phyloP scores from a whole-genome alignment of 1,140 invertebrate genomes.

The Eupeodes corollae region DNA sequence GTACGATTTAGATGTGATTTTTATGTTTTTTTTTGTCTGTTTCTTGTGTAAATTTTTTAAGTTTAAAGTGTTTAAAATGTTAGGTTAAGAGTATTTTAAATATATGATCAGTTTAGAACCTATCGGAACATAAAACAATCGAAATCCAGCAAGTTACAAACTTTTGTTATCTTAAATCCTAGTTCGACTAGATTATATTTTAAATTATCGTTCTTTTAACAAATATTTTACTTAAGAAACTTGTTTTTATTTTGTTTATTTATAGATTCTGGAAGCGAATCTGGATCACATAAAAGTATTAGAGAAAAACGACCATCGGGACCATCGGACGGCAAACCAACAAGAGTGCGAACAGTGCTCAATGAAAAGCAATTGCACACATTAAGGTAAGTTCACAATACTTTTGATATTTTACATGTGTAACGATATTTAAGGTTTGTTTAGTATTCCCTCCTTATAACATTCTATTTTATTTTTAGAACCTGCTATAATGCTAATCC shows the following conservation, averaged over 20 bases:
- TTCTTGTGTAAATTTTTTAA: not conserved
- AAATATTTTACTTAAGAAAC: not conserved
- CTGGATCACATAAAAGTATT: constrained; percentile 67
- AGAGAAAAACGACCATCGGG: constrained; percentile 46
- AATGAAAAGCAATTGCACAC: constrained; percentile 98
- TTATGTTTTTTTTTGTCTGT: no score
- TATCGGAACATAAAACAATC: no score
- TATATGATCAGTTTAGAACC: no score
- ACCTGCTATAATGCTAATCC: constrained; percentile 96
- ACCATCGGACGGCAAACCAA: constrained; percentile 84
- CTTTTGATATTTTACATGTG: no score
- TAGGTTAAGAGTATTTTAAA: no score
- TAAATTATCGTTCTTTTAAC: not conserved
- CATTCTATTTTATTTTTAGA: constrained; percentile 36
- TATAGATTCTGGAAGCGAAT: constrained; percentile 73
- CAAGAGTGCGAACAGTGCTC: constrained; percentile 90
- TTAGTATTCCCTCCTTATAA: no score
- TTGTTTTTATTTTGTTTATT: constrained; percentile 14
- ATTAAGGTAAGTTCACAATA: constrained; percentile 45
- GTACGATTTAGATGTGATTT: no score
- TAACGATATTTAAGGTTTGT: no score
- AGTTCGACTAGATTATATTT: no score
- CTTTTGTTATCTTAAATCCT: no score
- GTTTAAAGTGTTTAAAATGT: not conserved
- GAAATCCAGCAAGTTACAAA: no score